Evolutionary conservation across 2,888 invertebrate genomes (phyloP).

Genomic region (Hoplodrina blanda): DNA sequence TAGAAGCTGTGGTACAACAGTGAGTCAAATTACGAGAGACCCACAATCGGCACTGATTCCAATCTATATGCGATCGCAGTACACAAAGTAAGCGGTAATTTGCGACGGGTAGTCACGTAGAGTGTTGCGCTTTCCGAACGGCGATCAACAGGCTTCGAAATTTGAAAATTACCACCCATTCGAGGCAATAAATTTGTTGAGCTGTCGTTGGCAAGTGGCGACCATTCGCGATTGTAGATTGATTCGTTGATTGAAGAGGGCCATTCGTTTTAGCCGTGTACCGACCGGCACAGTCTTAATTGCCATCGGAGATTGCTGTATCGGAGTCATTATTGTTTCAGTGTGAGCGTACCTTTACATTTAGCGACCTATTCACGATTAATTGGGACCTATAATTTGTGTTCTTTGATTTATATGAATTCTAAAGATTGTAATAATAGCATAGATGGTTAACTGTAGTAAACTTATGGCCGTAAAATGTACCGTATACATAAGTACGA

Average conservation of each 20-base stretch:
- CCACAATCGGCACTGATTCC: slow-evolving; percentile 63
- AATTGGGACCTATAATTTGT: slow-evolving; percentile 32
- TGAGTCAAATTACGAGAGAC: slow-evolving; percentile 59
- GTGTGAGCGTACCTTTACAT: slow-evolving; percentile 65
- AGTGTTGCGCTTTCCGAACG: slow-evolving; percentile 68
- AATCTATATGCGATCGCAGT: slow-evolving; percentile 64
- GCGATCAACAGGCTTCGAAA: slow-evolving; percentile 87
- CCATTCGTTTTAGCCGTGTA: slow-evolving; percentile 87
- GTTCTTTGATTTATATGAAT: slow-evolving; percentile 32
- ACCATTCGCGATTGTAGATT: slow-evolving; percentile 89
- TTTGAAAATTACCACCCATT: slow-evolving; percentile 88
- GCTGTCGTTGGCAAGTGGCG: slow-evolving; percentile 89
- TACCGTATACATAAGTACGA: no score
- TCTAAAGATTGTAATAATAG: background rate
- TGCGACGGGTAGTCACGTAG: slow-evolving; percentile 65
- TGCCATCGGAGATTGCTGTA: slow-evolving; percentile 87
- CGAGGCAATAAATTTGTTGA: slow-evolving; percentile 88
- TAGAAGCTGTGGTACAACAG: slow-evolving; percentile 52
- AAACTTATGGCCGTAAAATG: background rate
- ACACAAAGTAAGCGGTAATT: slow-evolving; percentile 72
- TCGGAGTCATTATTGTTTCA: slow-evolving; percentile 77
- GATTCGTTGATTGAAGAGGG: slow-evolving; percentile 90
- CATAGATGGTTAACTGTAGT: background rate
- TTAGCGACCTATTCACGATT: slow-evolving; percentile 39
- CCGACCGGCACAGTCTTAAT: slow-evolving; percentile 86